Evolutionary conservation across 2,113 vertebrate genomes (phyloP), one percentile per base, ranked within the genome.

Genomic region (Coptodon bakossiorum): DNA sequence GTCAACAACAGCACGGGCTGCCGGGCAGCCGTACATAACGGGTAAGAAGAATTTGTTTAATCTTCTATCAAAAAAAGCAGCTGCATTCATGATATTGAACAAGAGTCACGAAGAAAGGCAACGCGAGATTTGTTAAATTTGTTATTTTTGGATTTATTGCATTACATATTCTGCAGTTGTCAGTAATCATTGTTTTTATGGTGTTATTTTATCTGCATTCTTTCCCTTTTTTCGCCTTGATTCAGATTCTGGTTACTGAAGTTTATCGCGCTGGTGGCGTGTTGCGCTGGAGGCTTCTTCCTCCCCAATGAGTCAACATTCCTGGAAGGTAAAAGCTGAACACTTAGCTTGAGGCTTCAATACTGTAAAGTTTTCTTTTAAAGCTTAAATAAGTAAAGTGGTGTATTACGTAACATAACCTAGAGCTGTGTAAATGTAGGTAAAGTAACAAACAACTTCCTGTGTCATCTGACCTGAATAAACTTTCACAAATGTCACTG

Each of bases 271-370:
- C 90, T 99, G 94, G 96, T 93, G 80, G 97, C 92, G 17, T 98
- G 98, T 97, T 99, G 99, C 85, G 96, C 97, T 34, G 98, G 97
- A 92, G 98, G 97, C 3, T 99, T 99, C 96, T 99, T 99, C 94
- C 95, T 99, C 84, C 98, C 98, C 0, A 94, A 97, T 34, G 96
- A 99, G 93, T 96, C 98, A 59, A 98, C 94, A 54, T 99, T 99
- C 93, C 96, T 99, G 73, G 94, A 98, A 94, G 98, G 99, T 99
- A 98, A 91, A 54, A 34, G 68, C 8, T 7, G 2, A 7, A 43
- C 0, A 1, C 12, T 56, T 6, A 4, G 11, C 34, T 68, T 6
- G 8, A 61, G 12, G 11, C 10, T 80, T 24, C 57, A 78, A 5
- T 9, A 59, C 10, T 56, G 22, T 52, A 11, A 24, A 29, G 13